Conservation (phyloP, 2,888 invertebrate species). For the Dysmachus trigonus region DNA sequence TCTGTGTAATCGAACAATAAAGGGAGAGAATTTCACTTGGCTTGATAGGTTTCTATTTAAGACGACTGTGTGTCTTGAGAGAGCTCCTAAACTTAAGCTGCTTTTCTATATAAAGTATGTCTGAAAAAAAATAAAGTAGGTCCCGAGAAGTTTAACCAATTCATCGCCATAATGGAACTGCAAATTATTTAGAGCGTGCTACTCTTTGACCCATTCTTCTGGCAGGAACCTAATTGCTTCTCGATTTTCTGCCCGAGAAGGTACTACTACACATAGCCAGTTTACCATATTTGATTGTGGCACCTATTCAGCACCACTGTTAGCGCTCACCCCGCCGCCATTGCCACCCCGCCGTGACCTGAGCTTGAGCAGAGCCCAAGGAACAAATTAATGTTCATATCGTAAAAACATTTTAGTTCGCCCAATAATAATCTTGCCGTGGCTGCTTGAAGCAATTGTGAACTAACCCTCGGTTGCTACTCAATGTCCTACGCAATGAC, state of each 20-base stretch:
- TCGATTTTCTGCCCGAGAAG: neutral
- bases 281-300: neutral
- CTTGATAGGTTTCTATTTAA: neutral
- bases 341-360: neutral
- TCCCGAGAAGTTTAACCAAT: neutral
- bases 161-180: neutral
- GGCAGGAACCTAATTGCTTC: neutral
- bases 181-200: neutral
- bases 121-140: neutral
- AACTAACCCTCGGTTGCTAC: neutral
- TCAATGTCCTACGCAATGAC: neutral
- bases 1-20: neutral
- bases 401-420: neutral
- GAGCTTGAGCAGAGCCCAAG: neutral
- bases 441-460: neutral
- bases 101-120: neutral
- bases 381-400: neutral
- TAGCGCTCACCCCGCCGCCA: neutral
- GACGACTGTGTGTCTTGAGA: neutral
- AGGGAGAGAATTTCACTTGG: neutral
- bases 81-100: neutral
- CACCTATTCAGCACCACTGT: neutral
- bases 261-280: neutral
- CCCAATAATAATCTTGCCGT: neutral
- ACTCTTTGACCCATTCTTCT: slow-evolving; percentile 11